A percentile compares a stretch with the other conserved stretches of the same genome.
Conservation (phyloP, 2,797 vertebrate genomes). For the Cuculus canorus region DNA sequence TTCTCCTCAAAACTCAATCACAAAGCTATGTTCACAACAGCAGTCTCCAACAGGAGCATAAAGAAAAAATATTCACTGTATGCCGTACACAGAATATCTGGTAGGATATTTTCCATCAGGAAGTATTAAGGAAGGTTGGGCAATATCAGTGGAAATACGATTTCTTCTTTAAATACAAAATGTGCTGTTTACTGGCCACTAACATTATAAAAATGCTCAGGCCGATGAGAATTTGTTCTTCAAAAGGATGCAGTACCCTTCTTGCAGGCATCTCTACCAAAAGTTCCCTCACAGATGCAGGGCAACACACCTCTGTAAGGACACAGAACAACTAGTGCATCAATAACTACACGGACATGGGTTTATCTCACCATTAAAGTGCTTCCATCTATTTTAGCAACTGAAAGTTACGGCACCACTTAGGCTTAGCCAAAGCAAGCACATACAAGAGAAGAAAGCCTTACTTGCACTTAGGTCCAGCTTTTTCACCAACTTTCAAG, state of each 20-base stretch:
- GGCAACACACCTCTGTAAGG: background rate
- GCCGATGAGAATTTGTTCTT: background rate
- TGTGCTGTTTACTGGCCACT: background rate
- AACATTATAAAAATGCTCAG: background rate
- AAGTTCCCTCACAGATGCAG: background rate
- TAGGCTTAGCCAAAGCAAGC: background rate
- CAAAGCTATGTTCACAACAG: background rate
- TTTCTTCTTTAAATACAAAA: background rate
- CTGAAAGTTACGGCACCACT: background rate
- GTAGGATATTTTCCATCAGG: background rate
- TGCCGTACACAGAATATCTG: background rate
- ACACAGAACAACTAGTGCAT: background rate
- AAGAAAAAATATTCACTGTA: background rate
- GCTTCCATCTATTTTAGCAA: background rate
- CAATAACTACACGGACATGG: background rate
- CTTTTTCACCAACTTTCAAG: slow-evolving; percentile 91
- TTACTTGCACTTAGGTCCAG: slow-evolving; percentile 95
- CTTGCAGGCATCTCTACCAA: background rate
- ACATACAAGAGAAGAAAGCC: slow-evolving; percentile 22
- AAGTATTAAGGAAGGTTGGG: background rate
- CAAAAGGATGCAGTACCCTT: background rate
- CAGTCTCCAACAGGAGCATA: background rate
- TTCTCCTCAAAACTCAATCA: background rate
- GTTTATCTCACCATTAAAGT: background rate
- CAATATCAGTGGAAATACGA: background rate